A percentile compares a stretch with the other conserved stretches of the same genome.
Evolutionary conservation across 2,797 vertebrate genomes (phyloP).

Genomic region (Sebastes iracundus): DNA sequence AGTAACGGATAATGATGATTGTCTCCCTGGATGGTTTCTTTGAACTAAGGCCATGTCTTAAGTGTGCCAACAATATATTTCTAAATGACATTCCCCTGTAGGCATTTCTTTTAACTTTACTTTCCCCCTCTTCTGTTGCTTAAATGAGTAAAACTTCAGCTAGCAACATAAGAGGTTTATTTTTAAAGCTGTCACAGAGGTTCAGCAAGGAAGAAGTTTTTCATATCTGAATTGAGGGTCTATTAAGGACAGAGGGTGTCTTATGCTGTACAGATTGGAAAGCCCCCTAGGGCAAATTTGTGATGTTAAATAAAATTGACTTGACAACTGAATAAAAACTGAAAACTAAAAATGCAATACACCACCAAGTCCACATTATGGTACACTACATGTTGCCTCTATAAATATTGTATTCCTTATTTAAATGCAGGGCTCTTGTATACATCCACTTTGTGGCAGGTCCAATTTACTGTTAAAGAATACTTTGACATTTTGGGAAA

Average conservation of each 20-base stretch:
- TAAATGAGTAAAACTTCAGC: neutral
- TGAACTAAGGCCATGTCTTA: slow-evolving; percentile 21
- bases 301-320: neutral
- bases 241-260: neutral
- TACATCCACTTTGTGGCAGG: neutral
- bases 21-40: slow-evolving; percentile 34
- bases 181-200: neutral
- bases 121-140: neutral
- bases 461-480: neutral
- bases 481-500: neutral
- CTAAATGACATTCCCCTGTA: neutral
- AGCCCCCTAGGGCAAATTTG: neutral
- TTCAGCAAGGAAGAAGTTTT: neutral
- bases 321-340: neutral
- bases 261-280: too few relatives aligned
- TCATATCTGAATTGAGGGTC: neutral
- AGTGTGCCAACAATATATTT: slow-evolving; percentile 33
- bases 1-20: slow-evolving; percentile 30
- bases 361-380: neutral
- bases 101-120: neutral
- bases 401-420: slow-evolving; percentile 48
- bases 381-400: slow-evolving; percentile 3
- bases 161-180: neutral
- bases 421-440: slow-evolving; percentile 11
- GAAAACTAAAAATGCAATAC: neutral